These are phyloP conservation scores for Aspidoscelis tigris DNA, from an alignment of 2,113 vertebrate species.

Conservation along the genomic window DNA sequence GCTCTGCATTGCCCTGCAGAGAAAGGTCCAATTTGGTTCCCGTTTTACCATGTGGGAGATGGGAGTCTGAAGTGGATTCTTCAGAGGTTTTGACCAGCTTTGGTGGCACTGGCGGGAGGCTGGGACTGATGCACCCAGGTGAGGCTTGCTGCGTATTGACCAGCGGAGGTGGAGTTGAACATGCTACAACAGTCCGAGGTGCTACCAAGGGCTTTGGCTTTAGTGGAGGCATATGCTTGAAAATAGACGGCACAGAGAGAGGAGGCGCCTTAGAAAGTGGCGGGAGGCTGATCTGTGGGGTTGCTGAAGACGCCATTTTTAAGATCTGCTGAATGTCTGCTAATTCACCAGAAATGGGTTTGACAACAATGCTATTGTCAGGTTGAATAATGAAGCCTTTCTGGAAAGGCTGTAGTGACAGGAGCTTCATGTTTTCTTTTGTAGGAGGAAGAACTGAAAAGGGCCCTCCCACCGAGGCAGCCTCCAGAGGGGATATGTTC, in stretches of 20 bases:
- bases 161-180: conserved; percentile 89
- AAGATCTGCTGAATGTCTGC: conserved; percentile 97
- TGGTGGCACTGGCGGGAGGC: conserved; percentile 85
- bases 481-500: conserved; percentile 84
- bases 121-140: conserved; percentile 91
- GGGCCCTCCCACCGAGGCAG: conserved; percentile 74
- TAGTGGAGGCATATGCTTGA: conserved; percentile 89
- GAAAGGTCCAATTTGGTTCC: conserved; percentile 70
- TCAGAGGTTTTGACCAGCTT: conserved; percentile 80
- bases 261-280: conserved; percentile 87
- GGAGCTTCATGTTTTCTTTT: conserved; percentile 83
- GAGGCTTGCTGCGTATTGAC: conserved; percentile 93
- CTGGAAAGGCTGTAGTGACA: conserved; percentile 92
- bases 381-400: conserved; percentile 91
- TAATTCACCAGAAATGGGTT: conserved; percentile 83
- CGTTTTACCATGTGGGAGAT: conserved; percentile 68
- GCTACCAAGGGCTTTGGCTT: conserved; percentile 94
- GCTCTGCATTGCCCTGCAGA: conserved; percentile 67
- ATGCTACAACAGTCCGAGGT: conserved; percentile 86
- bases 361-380: conserved; percentile 85
- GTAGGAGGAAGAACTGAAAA: conserved; percentile 85
- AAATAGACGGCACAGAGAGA: conserved; percentile 77
- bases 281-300: conserved; percentile 89
- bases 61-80: conserved; percentile 75
- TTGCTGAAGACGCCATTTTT: conserved; percentile 88